These are phyloP conservation scores for Trichopoda pennipes DNA, from an alignment of 2,888 invertebrate species.

Conservation along the genomic window DNA sequence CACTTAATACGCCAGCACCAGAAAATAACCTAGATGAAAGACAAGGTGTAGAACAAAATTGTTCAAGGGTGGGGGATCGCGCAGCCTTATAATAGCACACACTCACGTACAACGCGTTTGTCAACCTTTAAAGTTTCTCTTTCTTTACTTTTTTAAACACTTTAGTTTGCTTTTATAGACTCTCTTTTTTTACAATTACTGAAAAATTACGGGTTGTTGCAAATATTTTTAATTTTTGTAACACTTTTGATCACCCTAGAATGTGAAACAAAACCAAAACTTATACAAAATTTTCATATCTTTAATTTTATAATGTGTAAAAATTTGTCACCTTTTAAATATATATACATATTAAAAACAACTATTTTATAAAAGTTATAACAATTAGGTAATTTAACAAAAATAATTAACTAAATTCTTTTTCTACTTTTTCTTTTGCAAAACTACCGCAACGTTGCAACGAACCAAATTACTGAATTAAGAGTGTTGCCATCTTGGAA, in stretches of 20 bases:
- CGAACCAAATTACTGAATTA: constrained; percentile 61
- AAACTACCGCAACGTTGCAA: constrained; percentile 70
- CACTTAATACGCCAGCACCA: constrained; percentile 38
- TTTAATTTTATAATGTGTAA: constrained; percentile 35
- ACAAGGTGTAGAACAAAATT: constrained; percentile 64
- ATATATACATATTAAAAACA: constrained; percentile 44
- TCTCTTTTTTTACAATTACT: constrained; percentile 56
- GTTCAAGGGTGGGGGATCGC: constrained; percentile 57
- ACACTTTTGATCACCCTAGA: constrained; percentile 55
- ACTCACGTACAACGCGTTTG: constrained; percentile 72
- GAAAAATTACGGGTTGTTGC: constrained; percentile 40
- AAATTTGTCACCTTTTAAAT: constrained; percentile 64
- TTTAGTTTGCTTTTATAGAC: constrained; percentile 40
- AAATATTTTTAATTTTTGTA: constrained; percentile 57
- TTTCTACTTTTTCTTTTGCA: constrained; percentile 56
- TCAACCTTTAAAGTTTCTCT: constrained; percentile 64
- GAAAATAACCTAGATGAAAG: constrained; percentile 44
- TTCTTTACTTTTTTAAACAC: constrained; percentile 42
- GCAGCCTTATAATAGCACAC: constrained; percentile 66
- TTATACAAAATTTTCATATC: constrained; percentile 34
- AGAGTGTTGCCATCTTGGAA: constrained; percentile 27
- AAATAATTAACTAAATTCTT: constrained; percentile 63
- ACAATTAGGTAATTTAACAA: constrained; percentile 64
- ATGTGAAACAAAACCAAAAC: constrained; percentile 54
- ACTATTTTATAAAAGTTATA: constrained; percentile 43